A percentile compares a stretch with the other conserved stretches of the same genome.
These are phyloP conservation scores for Euspilapteryx auroguttella DNA, from an alignment of 2,888 invertebrate genomes.

Conservation along the genomic window DNA sequence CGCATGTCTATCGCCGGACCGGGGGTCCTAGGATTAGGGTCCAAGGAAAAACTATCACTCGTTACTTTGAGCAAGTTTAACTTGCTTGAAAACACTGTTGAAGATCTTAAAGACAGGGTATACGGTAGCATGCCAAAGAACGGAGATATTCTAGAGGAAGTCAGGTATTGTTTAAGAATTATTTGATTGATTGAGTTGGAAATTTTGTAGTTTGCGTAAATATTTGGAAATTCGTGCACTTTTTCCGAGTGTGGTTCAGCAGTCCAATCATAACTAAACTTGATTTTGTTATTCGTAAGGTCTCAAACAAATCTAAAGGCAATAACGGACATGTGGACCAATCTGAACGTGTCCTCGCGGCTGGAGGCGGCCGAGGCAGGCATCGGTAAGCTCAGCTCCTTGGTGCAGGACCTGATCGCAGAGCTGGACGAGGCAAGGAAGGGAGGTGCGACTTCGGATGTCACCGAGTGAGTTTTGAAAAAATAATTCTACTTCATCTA, in stretches of 20 bases:
- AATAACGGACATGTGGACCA: slow-evolving; percentile 67
- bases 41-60: slow-evolving; percentile 34
- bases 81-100: slow-evolving; percentile 27
- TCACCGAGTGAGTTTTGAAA: no score
- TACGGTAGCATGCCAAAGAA: slow-evolving; percentile 43
- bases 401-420: slow-evolving; percentile 59
- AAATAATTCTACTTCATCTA: no score
- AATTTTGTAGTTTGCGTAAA: neutral
- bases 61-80: slow-evolving; percentile 46
- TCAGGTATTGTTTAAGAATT: slow-evolving; percentile 23
- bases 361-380: slow-evolving; percentile 66
- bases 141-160: slow-evolving; percentile 38
- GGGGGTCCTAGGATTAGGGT: no score
- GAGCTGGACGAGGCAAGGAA: no score
- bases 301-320: slow-evolving; percentile 46
- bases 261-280: no score
- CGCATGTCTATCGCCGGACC: no score
- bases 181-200: neutral
- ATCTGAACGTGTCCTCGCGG: slow-evolving; percentile 64
- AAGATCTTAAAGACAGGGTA: slow-evolving; percentile 34
- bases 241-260: no score
- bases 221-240: no score
- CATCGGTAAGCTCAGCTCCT: slow-evolving; percentile 61
- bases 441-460: no score
- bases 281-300: no score